Base-by-base conservation (phyloP, 1,140 invertebrate genomes). In the Mamestra configurata region DNA sequence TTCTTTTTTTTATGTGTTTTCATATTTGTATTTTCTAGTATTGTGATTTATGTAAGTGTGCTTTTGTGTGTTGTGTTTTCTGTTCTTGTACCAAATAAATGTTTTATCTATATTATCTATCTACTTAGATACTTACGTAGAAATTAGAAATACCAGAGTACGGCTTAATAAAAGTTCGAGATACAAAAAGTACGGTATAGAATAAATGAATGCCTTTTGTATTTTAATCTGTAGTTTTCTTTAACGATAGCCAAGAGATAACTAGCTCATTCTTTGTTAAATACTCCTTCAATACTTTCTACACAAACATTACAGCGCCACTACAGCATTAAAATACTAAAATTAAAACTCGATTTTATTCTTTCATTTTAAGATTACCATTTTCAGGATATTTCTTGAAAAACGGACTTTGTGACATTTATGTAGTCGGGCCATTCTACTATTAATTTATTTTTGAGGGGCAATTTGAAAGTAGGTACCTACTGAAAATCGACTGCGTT, bases 391-490 rank as follows among this genome's bases (percentile, higher is more conserved):
- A 37, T 73, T 57, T 46, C 40, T n/a, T n/a, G 40, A 31, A 20
- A 22, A 40, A 49, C 24, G 46, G 27, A 77, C 61, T 66, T 40
- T 57, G 71, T 43, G 64, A 68, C 76, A 68, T 68, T 77, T 77
- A 76, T 70, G 8, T 78, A 70, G 51, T 31, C 64, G 27, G 27
- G 27, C 5, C n/a, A n/a, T 31, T 31, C 27, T 31, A 31, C 27
- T 31, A n/a, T n/a, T n/a, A n/a, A n/a, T n/a, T n/a, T n/a, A n/a
- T n/a, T n/a, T n/a, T n/a, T n/a, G n/a, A n/a, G n/a, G n/a, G n/a
- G n/a, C n/a, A n/a, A n/a, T n/a, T n/a, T n/a, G n/a, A n/a, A n/a
- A n/a, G n/a, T n/a, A n/a, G n/a, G n/a, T n/a, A n/a, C n/a, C n/a
- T n/a, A n/a, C n/a, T n/a, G n/a, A n/a, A n/a, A n/a, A n/a, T n/a